Evolutionary conservation across 2,113 vertebrate species (phyloP), one percentile per base, ranked within the genome.

Genomic region (Chloroceryle aenea): DNA sequence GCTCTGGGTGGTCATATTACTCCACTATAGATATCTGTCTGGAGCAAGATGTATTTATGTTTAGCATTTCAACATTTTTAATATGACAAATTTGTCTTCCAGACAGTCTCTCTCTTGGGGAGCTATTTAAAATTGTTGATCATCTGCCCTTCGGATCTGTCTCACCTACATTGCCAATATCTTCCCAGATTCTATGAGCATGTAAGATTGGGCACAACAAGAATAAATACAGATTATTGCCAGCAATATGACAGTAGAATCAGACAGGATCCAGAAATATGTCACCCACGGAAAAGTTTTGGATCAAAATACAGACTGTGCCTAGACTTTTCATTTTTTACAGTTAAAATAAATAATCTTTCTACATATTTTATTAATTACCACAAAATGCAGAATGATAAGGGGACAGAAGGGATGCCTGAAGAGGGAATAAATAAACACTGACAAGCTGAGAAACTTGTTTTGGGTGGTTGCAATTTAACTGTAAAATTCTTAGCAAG

Each of bases 201-300:
- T 34, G 55, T 68, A 72, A 56, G 62, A 87, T 86, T 86, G 95
- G 47, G 45, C 42, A 90, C 63, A 89, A 82, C 43, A 90, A 86
- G 52, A 89, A 32, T 86, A 93, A 95, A 91, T 62, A 93, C 3
- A 34, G 69, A 83, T 85, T 90, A 40, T 62, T 96, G 95, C 92
- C 89, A 93, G 66, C 50, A 94, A 23, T 86, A 38, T 73, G 80
- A 87, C 34, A 67, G 34, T 42, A 82, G 73, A 88, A 88, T 45
- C 56, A 87, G 38, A 19, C 2, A 69, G 47, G 53, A 75, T 92
- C 80, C 88, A 97, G 85, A 93, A 89, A 96, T 67, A 5, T 89
- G 83, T 89, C 77, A 95, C 27, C 13, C 6, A 36, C 11, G 21
- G n/a, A 82, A 74, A 73, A 43, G 12, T 20, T 86, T 82, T 85